Base-by-base conservation (phyloP, 2,797 vertebrate species). In the Poecilia wingei region DNA sequence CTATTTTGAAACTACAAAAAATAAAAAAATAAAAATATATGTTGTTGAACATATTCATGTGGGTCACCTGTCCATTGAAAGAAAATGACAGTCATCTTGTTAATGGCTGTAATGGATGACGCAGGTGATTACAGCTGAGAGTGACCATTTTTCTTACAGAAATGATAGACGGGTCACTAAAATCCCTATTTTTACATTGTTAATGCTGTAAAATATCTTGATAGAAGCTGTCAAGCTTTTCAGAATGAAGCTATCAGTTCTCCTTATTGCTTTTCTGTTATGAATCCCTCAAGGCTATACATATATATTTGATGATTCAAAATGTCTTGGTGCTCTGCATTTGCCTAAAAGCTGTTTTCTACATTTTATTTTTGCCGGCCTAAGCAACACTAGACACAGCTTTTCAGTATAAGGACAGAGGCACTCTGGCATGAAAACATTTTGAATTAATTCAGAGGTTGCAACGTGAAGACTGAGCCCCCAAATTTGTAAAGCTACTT, bases 21-120 rank as follows among this genome's bases (percentile, higher is more conserved):
- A 66, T 22, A 3, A 47, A 5, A 47, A 16, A 4, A 46, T 13
- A 46, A 14, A 16, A 45, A 45, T 14, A 51, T 12, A 6, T 69
- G 7, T 22, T 39, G 49, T 12, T 6, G 13, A 45, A 28, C 59
- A 41, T 18, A 74, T 71, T 79, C 68, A 43, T 81, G 73, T 43
- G 77, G 83, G 85, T 89, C 88, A 90, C 88, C 86, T 91, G 83
- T 86, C 88, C 83, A 84, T 91, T 90, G 88, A 84, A 84, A 81
- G 72, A 82, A 87, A 85, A 86, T 89, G 83, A 83, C 75, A 87
- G 85, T 66, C 81, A 84, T 92, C 89, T 85, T 87, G 71, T 78
- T 90, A 84, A 91, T 84, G 82, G 76, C 78, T 73, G 51, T 83
- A 84, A 84, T 72, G 87, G 85, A 80, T 16, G n/a, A 68, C 77